Percentiles rank a stretch among this genome's conserved stretches.
phyloP scores from a whole-genome alignment of 2,113 vertebrate genomes.

The Gopherus flavomarginatus region DNA sequence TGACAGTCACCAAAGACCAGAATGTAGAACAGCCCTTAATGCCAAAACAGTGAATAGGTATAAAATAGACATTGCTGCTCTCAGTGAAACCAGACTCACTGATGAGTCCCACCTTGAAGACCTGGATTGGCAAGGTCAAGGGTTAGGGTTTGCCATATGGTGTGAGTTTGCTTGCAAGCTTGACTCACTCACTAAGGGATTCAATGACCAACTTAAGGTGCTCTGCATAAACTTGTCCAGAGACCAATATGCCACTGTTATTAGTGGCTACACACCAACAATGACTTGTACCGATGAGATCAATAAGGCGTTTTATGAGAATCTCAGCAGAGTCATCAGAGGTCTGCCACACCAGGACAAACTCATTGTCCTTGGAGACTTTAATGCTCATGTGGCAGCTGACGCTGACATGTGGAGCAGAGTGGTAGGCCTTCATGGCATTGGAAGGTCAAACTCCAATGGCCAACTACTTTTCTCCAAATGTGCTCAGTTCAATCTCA shows the following conservation, averaged over 20 bases:
- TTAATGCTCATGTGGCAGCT: neutral
- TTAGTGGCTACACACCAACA: neutral
- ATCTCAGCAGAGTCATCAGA: neutral
- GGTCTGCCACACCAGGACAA: neutral
- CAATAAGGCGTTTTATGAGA: neutral
- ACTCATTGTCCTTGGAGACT: neutral
- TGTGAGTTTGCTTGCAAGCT: neutral
- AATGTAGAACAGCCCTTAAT: neutral
- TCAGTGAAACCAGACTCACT: neutral
- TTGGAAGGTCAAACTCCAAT: neutral
- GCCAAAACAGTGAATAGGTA: neutral
- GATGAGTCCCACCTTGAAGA: neutral
- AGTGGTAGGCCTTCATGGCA: neutral
- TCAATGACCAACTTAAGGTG: neutral
- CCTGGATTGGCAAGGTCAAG: neutral
- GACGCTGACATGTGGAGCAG: neutral
- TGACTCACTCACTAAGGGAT: neutral
- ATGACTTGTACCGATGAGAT: neutral
- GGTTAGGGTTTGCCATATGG: neutral
- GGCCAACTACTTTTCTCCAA: neutral
- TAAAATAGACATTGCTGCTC: neutral
- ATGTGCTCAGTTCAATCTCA: neutral
- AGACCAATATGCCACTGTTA: neutral
- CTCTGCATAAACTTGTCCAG: neutral
- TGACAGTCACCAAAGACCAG: neutral